Evolutionary conservation across 2,797 vertebrate genomes (phyloP).

Genomic region (Pipistrellus pygmaeus): DNA sequence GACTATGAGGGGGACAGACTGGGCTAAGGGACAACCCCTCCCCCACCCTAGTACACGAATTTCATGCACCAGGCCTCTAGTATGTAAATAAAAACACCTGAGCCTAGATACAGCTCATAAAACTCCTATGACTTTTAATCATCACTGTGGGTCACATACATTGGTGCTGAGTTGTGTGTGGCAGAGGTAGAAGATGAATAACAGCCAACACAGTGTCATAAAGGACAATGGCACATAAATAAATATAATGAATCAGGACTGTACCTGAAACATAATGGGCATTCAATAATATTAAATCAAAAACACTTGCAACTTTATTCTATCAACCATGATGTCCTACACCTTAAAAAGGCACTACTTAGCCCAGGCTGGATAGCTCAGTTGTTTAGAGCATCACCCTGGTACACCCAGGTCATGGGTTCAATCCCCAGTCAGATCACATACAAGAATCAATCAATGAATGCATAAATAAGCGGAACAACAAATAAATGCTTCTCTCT

Average conservation of each 20-base stretch:
- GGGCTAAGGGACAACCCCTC: too few relatives aligned
- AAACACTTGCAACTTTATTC: constrained; percentile 32
- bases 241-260: constrained; percentile 12
- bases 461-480: too few relatives aligned
- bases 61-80: too few relatives aligned
- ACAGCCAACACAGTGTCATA: neutral
- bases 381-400: too few relatives aligned
- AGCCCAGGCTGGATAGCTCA: too few relatives aligned
- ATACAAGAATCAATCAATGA: too few relatives aligned
- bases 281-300: neutral
- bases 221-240: constrained; percentile 38
- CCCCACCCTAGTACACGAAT: too few relatives aligned
- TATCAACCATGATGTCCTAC: neutral
- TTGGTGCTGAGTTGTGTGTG: neutral
- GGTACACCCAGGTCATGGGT: too few relatives aligned
- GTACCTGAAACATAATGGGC: neutral
- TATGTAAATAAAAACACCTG: neutral
- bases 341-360: neutral
- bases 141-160: neutral
- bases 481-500: too few relatives aligned
- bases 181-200: constrained; percentile 7
- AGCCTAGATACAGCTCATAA: neutral
- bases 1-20: too few relatives aligned
- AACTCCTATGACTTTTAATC: constrained; percentile 57
- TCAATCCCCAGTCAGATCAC: too few relatives aligned